Conservation (phyloP, 2,888 invertebrate species). For the Dolomedes plantarius region DNA sequence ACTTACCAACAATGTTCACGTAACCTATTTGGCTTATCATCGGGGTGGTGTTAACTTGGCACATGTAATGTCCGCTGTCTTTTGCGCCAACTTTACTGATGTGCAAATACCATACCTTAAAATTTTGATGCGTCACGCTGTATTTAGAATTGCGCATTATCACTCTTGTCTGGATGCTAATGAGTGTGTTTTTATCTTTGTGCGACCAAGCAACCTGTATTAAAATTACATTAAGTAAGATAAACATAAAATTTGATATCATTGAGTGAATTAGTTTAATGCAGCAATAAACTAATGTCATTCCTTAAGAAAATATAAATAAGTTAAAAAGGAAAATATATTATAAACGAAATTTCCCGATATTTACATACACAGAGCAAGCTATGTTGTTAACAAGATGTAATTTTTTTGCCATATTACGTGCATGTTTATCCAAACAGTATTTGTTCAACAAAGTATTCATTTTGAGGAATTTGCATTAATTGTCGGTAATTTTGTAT, state of each 20-base stretch:
- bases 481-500: no score
- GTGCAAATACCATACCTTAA: slow-evolving; percentile 81
- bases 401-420: no score
- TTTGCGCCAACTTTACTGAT: slow-evolving; percentile 93
- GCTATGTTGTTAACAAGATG: no score
- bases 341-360: no score
- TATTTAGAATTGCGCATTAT: slow-evolving; percentile 58
- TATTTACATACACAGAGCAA: no score
- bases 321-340: neutral
- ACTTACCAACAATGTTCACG: slow-evolving; percentile 92
- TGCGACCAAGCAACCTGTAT: slow-evolving; percentile 97
- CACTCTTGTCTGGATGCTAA: slow-evolving; percentile 68
- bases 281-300: neutral
- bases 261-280: no score
- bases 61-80: slow-evolving; percentile 86
- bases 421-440: no score
- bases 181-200: slow-evolving; percentile 92
- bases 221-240: no score
- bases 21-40: slow-evolving; percentile 97
- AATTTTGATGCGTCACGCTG: slow-evolving; percentile 81
- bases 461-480: no score
- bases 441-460: no score
- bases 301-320: neutral
- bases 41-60: slow-evolving; percentile 93
- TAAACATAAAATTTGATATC: neutral